phyloP scores from a whole-genome alignment of 2,797 vertebrate species.

The Labeo calbasu region DNA sequence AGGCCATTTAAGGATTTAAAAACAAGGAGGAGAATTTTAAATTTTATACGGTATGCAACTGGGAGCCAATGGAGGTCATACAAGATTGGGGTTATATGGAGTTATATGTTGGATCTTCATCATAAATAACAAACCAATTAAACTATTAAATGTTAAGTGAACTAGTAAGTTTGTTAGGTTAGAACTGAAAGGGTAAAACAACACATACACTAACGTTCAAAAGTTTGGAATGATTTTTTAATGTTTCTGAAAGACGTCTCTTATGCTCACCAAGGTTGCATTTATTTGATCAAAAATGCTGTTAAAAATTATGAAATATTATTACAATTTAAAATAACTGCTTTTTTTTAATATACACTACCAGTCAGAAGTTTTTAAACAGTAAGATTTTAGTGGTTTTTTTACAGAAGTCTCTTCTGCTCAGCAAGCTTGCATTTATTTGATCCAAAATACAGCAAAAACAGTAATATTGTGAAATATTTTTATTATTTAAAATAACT shows the following conservation, averaged over 20 bases:
- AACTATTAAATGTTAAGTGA: background rate
- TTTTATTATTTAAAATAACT: background rate
- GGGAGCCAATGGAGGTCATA: too few relatives aligned
- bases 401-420: background rate
- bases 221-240: background rate
- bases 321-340: background rate
- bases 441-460: background rate
- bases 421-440: background rate
- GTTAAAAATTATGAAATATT: background rate
- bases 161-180: background rate
- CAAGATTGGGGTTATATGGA: background rate
- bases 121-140: too few relatives aligned
- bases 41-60: too few relatives aligned
- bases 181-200: background rate
- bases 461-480: background rate
- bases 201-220: background rate
- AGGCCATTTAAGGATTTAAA: too few relatives aligned
- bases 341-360: background rate
- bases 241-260: background rate
- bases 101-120: too few relatives aligned
- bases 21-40: too few relatives aligned
- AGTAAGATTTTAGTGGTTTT: too few relatives aligned
- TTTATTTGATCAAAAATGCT: background rate
- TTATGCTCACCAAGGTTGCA: background rate
- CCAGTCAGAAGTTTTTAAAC: background rate